Conservation (phyloP, 2,888 invertebrate genomes). For the Dynastes tityus region DNA sequence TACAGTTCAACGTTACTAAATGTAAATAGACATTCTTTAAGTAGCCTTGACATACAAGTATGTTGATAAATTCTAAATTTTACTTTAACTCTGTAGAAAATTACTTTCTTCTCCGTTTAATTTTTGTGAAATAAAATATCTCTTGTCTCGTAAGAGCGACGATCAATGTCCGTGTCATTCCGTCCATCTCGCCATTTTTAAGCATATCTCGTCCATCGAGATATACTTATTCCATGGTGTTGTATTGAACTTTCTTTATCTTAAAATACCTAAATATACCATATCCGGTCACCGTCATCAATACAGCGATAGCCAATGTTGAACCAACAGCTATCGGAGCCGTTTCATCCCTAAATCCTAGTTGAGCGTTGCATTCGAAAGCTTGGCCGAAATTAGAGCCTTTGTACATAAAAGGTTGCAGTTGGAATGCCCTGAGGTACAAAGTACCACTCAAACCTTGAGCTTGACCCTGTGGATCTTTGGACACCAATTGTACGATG, state of each 20-base stretch:
- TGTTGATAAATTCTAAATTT: not conserved
- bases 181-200: not conserved
- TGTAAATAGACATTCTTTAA: conserved; percentile 24
- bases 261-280: conserved; percentile 90
- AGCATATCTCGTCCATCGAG: not conserved
- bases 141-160: not conserved
- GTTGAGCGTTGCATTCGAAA: conserved; percentile 77
- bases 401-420: conserved; percentile 93
- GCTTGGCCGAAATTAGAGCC: conserved; percentile 81
- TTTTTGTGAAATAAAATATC: conserved; percentile 16
- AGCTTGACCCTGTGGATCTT: conserved; percentile 65
- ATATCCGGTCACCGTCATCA: conserved; percentile 88
- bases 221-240: conserved; percentile 85
- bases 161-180: not conserved
- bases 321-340: conserved; percentile 90
- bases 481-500: conserved; percentile 75
- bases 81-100: conserved; percentile 16
- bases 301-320: conserved; percentile 85
- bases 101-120: conserved; percentile 17
- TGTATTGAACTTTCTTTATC: conserved; percentile 92
- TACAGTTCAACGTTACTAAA: conserved; percentile 9
- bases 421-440: conserved; percentile 72
- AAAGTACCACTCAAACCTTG: conserved; percentile 65
- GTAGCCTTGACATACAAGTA: conserved; percentile 24
- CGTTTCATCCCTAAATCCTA: conserved; percentile 82